Base-by-base conservation (phyloP, 1,140 invertebrate genomes). In the Pinna nobilis region DNA sequence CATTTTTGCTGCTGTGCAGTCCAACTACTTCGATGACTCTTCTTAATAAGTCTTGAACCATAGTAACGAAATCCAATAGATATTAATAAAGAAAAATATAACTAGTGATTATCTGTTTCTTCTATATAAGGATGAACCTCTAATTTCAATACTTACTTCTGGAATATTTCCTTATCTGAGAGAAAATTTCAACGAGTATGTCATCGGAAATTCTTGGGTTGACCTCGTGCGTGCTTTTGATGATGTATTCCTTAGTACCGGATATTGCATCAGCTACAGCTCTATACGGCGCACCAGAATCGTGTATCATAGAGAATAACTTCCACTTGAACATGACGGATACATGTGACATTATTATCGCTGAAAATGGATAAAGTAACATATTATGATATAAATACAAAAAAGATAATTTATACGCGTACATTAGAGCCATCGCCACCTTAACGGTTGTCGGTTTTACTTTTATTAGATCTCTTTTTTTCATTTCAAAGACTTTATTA, bases 301-400 rank as follows among this genome's bases (percentile, higher is more conserved):
- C 83, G 60, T 81, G 73, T 28, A 85, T 77, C 47, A 85, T 66
- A 37, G 83, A 79, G 66, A 80, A 83, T 1, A 72, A 55, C 5
- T 53, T 61, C 83, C 83, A 85, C 11, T 72, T 66, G 41, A 85
- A 85, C 33, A 78, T 37, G 2, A 67, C 60, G 6, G 66, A 64
- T 11, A 81, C 70, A 41, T 80, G 81, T 41, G 59, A 57, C 77
- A 85, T 77, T 3, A 76, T 78, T 30, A 68, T 68, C 3, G 78
- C 83, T 85, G 65, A 7, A 60, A 50, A 55, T 53, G 41, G 47
- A 53, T 28, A 60, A 60, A 70, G 20, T 20, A 37, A 20, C 3
- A 44, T 32, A 0, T 28, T 23, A 49, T 3, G 6, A 28, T 28
- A 0, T 13, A 53, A 5, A 53, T 15, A 53, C 3, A 53, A 0